These are phyloP conservation scores for Meloidogyne exigua DNA, from an alignment of 1,140 invertebrate species.

Conservation along the genomic window DNA sequence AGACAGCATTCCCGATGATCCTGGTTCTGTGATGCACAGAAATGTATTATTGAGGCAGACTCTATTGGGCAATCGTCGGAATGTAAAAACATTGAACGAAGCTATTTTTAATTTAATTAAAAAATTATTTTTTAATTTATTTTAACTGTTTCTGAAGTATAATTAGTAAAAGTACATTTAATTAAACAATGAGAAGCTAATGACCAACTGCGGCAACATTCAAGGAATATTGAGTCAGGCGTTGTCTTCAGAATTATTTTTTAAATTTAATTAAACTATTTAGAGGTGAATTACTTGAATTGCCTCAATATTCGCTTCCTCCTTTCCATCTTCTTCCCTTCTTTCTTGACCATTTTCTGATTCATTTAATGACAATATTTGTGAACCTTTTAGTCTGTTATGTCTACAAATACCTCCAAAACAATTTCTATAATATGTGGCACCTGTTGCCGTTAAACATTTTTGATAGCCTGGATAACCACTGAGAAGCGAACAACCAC, in stretches of 20 bases:
- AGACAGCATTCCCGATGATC: slow-evolving; percentile 43
- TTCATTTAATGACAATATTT: slow-evolving; percentile 16
- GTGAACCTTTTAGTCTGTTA: slow-evolving; percentile 4
- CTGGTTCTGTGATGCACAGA: slow-evolving; percentile 56
- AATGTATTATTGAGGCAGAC: slow-evolving; percentile 59
- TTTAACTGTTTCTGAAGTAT: slow-evolving; percentile 49
- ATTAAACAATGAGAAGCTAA: slow-evolving; percentile 53
- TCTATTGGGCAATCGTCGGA: slow-evolving; percentile 57
- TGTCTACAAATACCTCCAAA: slow-evolving; percentile 11
- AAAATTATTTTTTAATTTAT: neutral
- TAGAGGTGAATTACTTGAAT: neutral
- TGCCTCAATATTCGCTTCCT: neutral
- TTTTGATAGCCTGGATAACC: slow-evolving; percentile 7
- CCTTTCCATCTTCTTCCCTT: neutral
- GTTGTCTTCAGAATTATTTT: slow-evolving; percentile 13
- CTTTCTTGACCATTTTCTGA: neutral
- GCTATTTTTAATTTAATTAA: slow-evolving; percentile 31
- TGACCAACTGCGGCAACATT: slow-evolving; percentile 55
- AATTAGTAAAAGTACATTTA: slow-evolving; percentile 52
- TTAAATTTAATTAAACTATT: neutral
- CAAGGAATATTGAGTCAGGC: slow-evolving; percentile 51
- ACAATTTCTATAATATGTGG: slow-evolving; percentile 15
- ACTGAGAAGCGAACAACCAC: slow-evolving; percentile 10
- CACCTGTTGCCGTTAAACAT: neutral
- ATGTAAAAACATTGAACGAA: slow-evolving; percentile 60